Evolutionary conservation across 2,888 invertebrate species (phyloP).

Genomic region (Drosophila paracracens): DNA sequence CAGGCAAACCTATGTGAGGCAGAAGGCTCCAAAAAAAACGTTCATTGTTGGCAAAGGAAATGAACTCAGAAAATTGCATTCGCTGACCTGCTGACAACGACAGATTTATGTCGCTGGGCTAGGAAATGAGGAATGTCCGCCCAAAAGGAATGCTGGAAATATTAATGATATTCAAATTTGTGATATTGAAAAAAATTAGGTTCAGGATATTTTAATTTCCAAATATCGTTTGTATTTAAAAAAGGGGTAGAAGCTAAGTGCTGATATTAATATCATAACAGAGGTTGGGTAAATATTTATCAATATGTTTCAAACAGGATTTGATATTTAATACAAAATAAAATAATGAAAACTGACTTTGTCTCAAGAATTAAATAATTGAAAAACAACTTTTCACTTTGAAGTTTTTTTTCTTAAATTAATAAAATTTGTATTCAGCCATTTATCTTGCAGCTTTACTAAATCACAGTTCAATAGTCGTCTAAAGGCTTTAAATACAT

Average conservation of each 20-base stretch:
- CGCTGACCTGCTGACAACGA: constrained; percentile 19
- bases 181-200: not conserved
- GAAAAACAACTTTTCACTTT: not conserved
- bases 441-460: not conserved
- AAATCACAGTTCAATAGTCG: not conserved
- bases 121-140: not conserved
- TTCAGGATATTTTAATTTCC: not conserved
- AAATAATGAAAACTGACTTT: not conserved
- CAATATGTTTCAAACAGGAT: not conserved
- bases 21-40: constrained; percentile 10
- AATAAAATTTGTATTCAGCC: not conserved
- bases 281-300: not conserved
- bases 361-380: not conserved
- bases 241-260: not conserved
- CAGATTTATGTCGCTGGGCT: constrained; percentile 23
- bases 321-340: not conserved
- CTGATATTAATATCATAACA: not conserved
- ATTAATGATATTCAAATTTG: not conserved
- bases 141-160: not conserved
- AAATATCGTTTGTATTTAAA: not conserved
- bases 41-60: constrained; percentile 26
- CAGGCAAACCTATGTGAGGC: not conserved
- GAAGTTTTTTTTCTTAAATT: not conserved
- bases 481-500: constrained; percentile 4
- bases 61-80: constrained; percentile 46